These are phyloP conservation scores for Chloroceryle amazona DNA, from an alignment of 2,797 vertebrate genomes.

Conservation along the genomic window DNA sequence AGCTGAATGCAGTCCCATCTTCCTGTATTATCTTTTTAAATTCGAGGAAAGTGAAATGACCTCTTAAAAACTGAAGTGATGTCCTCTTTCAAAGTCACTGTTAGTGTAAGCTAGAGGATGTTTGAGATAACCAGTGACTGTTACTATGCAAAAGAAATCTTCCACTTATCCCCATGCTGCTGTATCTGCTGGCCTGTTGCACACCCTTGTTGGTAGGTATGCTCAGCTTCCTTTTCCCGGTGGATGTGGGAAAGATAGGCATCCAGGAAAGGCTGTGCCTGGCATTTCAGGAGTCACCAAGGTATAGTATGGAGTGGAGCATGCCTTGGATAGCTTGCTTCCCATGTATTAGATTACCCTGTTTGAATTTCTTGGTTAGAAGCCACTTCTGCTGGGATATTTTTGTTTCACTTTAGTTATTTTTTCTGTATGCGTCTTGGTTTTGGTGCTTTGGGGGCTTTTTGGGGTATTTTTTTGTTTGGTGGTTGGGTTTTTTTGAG, in stretches of 20 bases:
- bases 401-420: background rate
- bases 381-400: background rate
- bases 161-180: accelerated
- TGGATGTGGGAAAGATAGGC: background rate
- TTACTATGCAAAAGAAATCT: background rate
- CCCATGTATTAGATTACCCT: background rate
- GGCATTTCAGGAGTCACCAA: background rate
- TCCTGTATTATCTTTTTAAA: background rate
- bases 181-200: accelerated
- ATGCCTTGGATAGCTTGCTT: background rate
- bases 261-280: background rate
- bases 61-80: background rate
- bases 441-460: background rate
- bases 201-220: accelerated
- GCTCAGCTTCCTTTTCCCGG: background rate
- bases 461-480: background rate
- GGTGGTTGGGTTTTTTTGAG: background rate
- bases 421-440: background rate
- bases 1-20: background rate
- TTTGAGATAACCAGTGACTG: background rate
- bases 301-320: accelerated
- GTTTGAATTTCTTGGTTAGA: background rate
- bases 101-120: background rate
- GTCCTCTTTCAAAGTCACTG: background rate
- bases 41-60: background rate